Evolutionary conservation across 2,888 invertebrate species (phyloP).

Genomic region (Sicus ferrugineus): DNA sequence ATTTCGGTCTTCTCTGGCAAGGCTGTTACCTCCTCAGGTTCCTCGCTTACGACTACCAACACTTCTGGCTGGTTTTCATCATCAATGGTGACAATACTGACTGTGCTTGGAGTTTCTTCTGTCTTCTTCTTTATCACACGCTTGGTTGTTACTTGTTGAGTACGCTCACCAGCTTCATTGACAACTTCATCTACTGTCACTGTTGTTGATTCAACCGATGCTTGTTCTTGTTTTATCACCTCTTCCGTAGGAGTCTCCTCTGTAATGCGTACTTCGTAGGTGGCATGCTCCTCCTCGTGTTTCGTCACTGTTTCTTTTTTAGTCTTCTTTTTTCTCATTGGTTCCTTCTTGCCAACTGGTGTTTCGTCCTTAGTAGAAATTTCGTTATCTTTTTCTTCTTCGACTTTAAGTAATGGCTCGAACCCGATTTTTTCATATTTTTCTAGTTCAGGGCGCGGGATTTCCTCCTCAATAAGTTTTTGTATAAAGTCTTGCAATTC

Average conservation of each 20-base stretch:
- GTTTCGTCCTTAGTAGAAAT: slow-evolving; percentile 49
- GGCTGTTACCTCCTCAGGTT: slow-evolving; percentile 42
- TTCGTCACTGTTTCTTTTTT: slow-evolving; percentile 40
- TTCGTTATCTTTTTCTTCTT: slow-evolving; percentile 39
- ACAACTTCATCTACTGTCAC: slow-evolving; percentile 51
- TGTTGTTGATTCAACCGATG: slow-evolving; percentile 50
- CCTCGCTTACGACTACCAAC: slow-evolving; percentile 54
- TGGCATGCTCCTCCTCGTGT: slow-evolving; percentile 41
- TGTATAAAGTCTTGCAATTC: slow-evolving; percentile 62
- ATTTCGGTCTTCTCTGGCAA: slow-evolving; percentile 27
- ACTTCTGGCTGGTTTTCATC: slow-evolving; percentile 55
- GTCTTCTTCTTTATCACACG: slow-evolving; percentile 57
- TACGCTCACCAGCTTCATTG: slow-evolving; percentile 53
- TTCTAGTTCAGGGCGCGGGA: slow-evolving; percentile 63
- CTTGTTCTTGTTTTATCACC: not conserved
- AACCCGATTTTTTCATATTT: slow-evolving; percentile 63
- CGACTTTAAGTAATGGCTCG: slow-evolving; percentile 55
- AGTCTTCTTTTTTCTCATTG: slow-evolving; percentile 48
- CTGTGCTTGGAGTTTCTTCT: slow-evolving; percentile 50
- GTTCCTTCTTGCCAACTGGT: slow-evolving; percentile 52
- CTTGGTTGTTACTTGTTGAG: slow-evolving; percentile 56
- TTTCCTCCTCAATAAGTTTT: slow-evolving; percentile 59
- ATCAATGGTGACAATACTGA: slow-evolving; percentile 57
- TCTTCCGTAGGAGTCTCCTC: slow-evolving; percentile 45
- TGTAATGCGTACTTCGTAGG: slow-evolving; percentile 48